phyloP scores from a whole-genome alignment of 2,888 invertebrate species.

The Pyrgus malvae region DNA sequence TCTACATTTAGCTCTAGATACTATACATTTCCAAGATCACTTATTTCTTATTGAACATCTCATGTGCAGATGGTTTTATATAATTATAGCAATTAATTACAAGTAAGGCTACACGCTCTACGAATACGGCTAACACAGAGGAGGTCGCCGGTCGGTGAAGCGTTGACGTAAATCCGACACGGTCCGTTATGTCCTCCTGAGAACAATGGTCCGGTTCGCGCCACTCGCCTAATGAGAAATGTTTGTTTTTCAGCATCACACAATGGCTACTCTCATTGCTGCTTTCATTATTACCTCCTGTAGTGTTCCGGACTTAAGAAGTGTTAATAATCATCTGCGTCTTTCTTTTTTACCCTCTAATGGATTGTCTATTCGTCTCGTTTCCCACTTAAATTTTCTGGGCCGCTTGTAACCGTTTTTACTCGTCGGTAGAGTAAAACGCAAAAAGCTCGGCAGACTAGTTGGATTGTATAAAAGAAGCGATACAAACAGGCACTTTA shows the following conservation, averaged over 20 bases:
- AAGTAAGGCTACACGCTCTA: background rate
- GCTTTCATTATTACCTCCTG: constrained; percentile 64
- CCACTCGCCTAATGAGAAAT: constrained; percentile 77
- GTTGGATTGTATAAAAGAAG: constrained; percentile 4
- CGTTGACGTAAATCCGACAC: constrained; percentile 73
- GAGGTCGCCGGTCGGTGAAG: constrained; percentile 57
- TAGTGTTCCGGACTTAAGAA: constrained; percentile 50
- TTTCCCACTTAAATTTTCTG: constrained; percentile 2
- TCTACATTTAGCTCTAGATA: no score
- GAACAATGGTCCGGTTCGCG: constrained; percentile 72
- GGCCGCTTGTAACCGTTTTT: background rate
- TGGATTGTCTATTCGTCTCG: constrained; percentile 20
- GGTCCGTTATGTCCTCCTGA: constrained; percentile 74
- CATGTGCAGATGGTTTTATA: no score
- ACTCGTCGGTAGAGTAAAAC: background rate
- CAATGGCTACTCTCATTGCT: constrained; percentile 68
- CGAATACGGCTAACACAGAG: constrained; percentile 24
- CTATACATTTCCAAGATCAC: no score
- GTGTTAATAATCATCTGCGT: constrained; percentile 48
- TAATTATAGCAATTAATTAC: background rate
- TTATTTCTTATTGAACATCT: no score
- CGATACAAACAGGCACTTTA: constrained; percentile 49
- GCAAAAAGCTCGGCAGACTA: background rate
- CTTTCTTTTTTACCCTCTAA: constrained; percentile 31
- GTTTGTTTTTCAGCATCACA: constrained; percentile 73